Conservation (phyloP, 1,140 invertebrate species). For the Lasaia peninsularis region DNA sequence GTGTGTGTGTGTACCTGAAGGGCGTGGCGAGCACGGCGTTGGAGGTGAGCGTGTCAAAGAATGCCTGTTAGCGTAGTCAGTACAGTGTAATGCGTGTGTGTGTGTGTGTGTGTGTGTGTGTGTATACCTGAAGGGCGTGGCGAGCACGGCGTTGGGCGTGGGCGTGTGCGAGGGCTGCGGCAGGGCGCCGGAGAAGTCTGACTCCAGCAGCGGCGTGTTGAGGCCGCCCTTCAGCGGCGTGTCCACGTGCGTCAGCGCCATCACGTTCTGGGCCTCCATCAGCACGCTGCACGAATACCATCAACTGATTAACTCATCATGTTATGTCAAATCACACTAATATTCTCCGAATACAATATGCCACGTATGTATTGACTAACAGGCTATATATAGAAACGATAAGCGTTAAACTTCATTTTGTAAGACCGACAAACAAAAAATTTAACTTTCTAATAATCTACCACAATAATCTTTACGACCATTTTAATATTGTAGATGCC, state of each 20-base stretch:
- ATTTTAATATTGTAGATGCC: too few relatives aligned
- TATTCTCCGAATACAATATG: too few relatives aligned
- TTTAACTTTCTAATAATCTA: too few relatives aligned
- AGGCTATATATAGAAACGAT: too few relatives aligned
- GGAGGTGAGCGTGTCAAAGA: constrained; percentile 91
- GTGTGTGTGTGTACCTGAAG: constrained; percentile 80
- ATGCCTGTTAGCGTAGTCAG: too few relatives aligned
- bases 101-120: constrained; percentile 81
- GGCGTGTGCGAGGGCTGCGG: constrained; percentile 85
- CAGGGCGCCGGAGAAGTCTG: constrained; percentile 91
- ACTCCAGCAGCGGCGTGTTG: constrained; percentile 94
- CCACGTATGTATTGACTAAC: too few relatives aligned
- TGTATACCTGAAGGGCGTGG: constrained; percentile 84
- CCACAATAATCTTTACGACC: too few relatives aligned
- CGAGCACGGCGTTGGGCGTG: constrained; percentile 96
- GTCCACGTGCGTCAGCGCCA: constrained; percentile 97
- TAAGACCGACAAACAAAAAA: too few relatives aligned
- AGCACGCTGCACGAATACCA: constrained; percentile 81
- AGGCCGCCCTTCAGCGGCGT: constrained; percentile 97
- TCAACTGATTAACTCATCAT: too few relatives aligned
- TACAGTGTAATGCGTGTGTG: constrained; percentile 33
- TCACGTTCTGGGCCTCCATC: constrained; percentile 98
- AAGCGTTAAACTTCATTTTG: too few relatives aligned
- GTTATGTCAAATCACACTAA: too few relatives aligned
- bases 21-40: constrained; percentile 97